Base-by-base conservation (phyloP, 2,113 vertebrate species). In the Amblyornis subalaris region DNA sequence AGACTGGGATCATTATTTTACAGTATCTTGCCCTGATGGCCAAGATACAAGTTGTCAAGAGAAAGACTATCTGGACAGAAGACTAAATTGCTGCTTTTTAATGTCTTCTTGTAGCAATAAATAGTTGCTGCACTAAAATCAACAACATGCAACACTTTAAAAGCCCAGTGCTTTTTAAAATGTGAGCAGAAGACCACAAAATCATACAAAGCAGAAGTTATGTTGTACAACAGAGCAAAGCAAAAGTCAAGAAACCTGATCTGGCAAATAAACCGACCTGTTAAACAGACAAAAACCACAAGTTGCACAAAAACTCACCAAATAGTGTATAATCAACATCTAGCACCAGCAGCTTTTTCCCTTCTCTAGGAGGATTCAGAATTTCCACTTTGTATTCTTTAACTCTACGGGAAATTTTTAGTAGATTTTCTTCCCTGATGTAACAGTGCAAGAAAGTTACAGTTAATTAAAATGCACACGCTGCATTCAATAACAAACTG, bases 301-400 rank as follows among this genome's bases (percentile, higher is more conserved):
- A 85, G 17, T 29, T 64, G 35, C 13, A 81, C 14, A 51, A 98
- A 81, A 86, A 67, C 98, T 99, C 96, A 99, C 99, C 99, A 97
- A 99, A 99, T 51, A 99, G 96, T 3, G 99, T 99, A 86, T 99
- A 99, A 95, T 99, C 99, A 83, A 99, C 99, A 96, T 99, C 99
- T 71, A 99, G 96, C 40, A 99, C 99, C 91, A 99, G 98, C 50
- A 99, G 98, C 66, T 98, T 98, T 94, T 99, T 99, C 47, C 99
- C 99, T 98, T 99, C 98, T 95, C 99, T 98, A 38, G 99, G 99
- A 92, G 98, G 98, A 96, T 99, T 99, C 95, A 99, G 89, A 95
- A 99, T 98, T 95, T 99, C 99, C 94, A 99, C 99, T 96, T 99
- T 99, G 89, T 99, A 99, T 50, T 99, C 99, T 97, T 99, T 99